These are phyloP conservation scores for Acanthaster planci DNA, from an alignment of 35 echinoderm and acorn worm species.

Conservation along the genomic window DNA sequence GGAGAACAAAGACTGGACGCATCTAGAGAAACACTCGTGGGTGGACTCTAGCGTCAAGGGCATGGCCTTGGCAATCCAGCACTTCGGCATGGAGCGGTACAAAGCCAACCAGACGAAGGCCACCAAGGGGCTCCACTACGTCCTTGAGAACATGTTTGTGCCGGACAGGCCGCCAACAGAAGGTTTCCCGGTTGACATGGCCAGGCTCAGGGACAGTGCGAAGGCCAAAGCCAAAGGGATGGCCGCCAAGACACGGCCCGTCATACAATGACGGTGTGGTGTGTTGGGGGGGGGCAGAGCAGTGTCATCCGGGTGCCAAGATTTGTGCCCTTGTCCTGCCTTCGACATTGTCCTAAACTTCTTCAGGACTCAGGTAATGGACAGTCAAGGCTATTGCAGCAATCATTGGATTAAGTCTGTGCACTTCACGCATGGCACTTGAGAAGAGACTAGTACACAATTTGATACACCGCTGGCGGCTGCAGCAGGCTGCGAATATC, in stretches of 20 bases:
- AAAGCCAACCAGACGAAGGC: conserved; percentile 80
- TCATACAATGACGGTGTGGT: neutral
- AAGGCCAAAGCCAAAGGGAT: conserved; percentile 28
- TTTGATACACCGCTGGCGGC: too few relatives aligned
- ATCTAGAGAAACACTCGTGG: conserved; percentile 72
- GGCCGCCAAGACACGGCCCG: conserved; percentile 21
- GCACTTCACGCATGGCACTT: too few relatives aligned
- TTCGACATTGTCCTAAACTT: too few relatives aligned
- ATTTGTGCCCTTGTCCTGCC: too few relatives aligned
- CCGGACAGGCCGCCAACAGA: conserved; percentile 36
- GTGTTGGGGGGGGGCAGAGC: neutral
- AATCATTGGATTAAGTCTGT: too few relatives aligned
- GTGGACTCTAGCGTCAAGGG: conserved; percentile 76
- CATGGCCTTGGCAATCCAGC: conserved; percentile 53
- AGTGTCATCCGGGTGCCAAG: too few relatives aligned
- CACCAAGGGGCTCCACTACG: conserved; percentile 69
- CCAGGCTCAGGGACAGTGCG: conserved; percentile 26
- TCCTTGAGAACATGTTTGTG: conserved; percentile 71
- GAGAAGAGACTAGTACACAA: too few relatives aligned
- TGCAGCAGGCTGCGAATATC: too few relatives aligned
- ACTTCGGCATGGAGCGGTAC: conserved; percentile 84
- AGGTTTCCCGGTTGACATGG: conserved; percentile 26
- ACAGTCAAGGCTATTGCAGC: too few relatives aligned
- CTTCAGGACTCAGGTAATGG: too few relatives aligned
- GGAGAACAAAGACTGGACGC: conserved; percentile 78